Evolutionary conservation across 2,888 invertebrate genomes (phyloP).

Genomic region (Patella ulyssiponensis): DNA sequence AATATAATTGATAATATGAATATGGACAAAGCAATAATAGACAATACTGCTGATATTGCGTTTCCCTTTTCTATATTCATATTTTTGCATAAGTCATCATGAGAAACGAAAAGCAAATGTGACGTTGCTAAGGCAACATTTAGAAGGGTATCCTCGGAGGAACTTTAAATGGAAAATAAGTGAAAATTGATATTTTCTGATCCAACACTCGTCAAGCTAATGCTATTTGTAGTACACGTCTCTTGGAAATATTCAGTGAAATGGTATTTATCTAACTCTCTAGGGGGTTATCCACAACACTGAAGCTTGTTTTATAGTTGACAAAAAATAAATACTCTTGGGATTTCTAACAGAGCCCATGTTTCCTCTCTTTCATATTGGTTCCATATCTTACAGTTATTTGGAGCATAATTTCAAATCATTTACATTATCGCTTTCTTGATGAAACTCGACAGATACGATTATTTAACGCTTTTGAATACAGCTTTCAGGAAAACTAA

Average conservation of each 20-base stretch:
- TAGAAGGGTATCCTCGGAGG: constrained; percentile 7
- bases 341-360: not conserved
- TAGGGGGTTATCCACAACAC: not conserved
- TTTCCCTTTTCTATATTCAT: too few relatives aligned
- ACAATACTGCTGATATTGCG: too few relatives aligned
- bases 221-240: constrained; percentile 5
- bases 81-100: not conserved
- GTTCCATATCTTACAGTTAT: not conserved
- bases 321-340: too few relatives aligned
- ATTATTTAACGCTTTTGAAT: too few relatives aligned
- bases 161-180: constrained; percentile 12
- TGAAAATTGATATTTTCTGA: constrained; percentile 11
- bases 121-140: constrained; percentile 9
- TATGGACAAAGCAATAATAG: too few relatives aligned
- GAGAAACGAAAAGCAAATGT: not conserved
- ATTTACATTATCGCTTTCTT: not conserved
- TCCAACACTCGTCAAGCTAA: constrained; percentile 5
- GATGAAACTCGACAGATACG: too few relatives aligned
- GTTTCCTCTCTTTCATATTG: not conserved
- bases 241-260: constrained; percentile 5
- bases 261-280: not conserved
- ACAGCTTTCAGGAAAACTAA: too few relatives aligned
- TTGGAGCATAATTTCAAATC: not conserved
- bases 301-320: not conserved
- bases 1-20: too few relatives aligned